Base-by-base conservation (phyloP, 2,797 vertebrate species). In the Chelonia mydas region DNA sequence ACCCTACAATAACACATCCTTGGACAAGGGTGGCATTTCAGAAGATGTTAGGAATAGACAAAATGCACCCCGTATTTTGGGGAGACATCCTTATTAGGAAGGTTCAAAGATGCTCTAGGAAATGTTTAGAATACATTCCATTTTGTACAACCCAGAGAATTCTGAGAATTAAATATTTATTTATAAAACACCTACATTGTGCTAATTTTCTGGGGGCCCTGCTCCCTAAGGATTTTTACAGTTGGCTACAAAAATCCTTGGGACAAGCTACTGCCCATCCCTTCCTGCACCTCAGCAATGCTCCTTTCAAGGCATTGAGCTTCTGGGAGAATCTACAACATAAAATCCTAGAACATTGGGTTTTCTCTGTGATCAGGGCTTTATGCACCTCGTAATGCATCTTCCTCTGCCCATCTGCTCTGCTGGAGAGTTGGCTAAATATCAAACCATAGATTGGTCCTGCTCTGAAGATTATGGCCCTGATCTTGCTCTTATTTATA, bases 1-100 rank as follows among this genome's bases (percentile, higher is more conserved):
- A 93, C 93, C 92, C 94, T 61, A 23, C 2, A 1, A 95, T 53
- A 90, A 87, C 88, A 53, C 19, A 53, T 72, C 89, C 94, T 94
- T 94, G 95, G 96, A 95, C 90, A 21, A 25, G 55, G 72, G 9
- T 2, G 37, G 31, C 47, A 28, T 12, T 2, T 0, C 37, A 45
- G 19, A 49, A 88, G 89, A 81, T 28, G 33, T 76, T 90, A 55
- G 0, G 25, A 83, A 41, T 0, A 0, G 49, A 50, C 49, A 74
- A 86, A 93, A 80, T 81, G 85, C 80, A 90, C 59, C 55, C 84
- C 41, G 0, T 65, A 81, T 95, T 97, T 95, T 76, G 84, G 61
- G 61, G 90, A 95, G 90, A 19, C 47, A 51, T 93, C 51, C 55
- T 7, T 50, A 5, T 74, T 82, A 54, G 74, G 81, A 91, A 88